Percentiles rank a stretch among this genome's conserved stretches.
These are phyloP conservation scores for Rhipidura dahli DNA, from an alignment of 2,113 vertebrate species.

Conservation along the genomic window DNA sequence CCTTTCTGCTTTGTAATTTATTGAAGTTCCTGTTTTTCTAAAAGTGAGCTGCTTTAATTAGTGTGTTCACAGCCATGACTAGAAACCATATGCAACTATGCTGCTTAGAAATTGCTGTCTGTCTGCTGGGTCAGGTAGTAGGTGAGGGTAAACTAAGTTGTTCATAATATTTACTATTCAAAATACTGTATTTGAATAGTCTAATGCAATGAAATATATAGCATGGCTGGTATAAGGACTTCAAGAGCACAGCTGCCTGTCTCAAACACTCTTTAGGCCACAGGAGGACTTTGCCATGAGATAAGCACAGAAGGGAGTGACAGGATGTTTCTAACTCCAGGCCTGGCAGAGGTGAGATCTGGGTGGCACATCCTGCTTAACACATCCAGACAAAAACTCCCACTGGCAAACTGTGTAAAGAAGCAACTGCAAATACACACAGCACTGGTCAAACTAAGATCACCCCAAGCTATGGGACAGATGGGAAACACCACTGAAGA, in stretches of 20 bases:
- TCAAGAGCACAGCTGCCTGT: background rate
- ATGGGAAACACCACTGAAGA: background rate
- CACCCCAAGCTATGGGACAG: background rate
- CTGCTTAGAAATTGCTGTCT: constrained; percentile 37
- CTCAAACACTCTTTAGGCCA: background rate
- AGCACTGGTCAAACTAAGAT: background rate
- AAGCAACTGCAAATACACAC: background rate
- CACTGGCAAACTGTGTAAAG: background rate
- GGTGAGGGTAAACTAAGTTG: background rate
- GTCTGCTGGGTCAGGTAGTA: constrained; percentile 23
- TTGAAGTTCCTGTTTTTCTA: constrained; percentile 34
- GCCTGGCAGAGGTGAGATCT: background rate
- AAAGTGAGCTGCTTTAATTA: constrained; percentile 67
- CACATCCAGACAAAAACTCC: background rate
- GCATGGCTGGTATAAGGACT: background rate
- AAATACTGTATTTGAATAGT: background rate
- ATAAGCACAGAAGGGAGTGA: background rate
- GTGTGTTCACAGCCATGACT: constrained; percentile 34
- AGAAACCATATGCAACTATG: constrained; percentile 27
- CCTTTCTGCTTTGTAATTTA: constrained; percentile 57
- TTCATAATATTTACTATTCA: constrained; percentile 37
- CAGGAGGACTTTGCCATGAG: background rate
- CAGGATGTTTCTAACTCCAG: background rate
- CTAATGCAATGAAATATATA: background rate
- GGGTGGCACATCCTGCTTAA: background rate